phyloP scores from a whole-genome alignment of 2,113 vertebrate genomes.

The Erythrolamprus reginae region DNA sequence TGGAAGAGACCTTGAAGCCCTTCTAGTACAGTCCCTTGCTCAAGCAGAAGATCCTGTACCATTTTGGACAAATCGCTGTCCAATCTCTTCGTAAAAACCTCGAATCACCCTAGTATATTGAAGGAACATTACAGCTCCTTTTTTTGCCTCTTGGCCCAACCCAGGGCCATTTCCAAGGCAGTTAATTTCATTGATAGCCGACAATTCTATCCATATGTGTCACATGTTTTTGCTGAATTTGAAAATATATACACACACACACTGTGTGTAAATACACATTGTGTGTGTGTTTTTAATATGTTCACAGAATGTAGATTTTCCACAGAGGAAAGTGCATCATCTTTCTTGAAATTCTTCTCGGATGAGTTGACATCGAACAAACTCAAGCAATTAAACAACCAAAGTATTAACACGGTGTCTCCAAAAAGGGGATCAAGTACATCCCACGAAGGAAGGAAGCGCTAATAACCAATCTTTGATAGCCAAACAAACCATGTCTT shows the following conservation, averaged over 20 bases:
- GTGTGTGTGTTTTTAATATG: too few species aligned
- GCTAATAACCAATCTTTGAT: constrained; percentile 48
- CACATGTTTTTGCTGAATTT: too few species aligned
- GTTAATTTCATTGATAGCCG: too few species aligned
- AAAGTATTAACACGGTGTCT: constrained; percentile 24
- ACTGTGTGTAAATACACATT: too few species aligned
- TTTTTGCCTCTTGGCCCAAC: too few species aligned
- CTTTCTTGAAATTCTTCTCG: not conserved
- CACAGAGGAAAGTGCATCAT: not conserved
- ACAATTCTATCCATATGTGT: too few species aligned
- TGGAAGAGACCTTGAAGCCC: not conserved
- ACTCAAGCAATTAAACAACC: not conserved
- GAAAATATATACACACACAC: too few species aligned
- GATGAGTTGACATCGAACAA: not conserved
- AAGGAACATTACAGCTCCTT: too few species aligned
- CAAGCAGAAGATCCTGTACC: not conserved
- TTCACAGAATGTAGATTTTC: not conserved
- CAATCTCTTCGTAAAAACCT: too few species aligned
- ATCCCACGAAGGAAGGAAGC: constrained; percentile 35
- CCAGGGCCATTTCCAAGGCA: too few species aligned
- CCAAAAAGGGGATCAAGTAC: constrained; percentile 42
- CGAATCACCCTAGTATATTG: too few species aligned
- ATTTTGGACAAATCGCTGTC: not conserved
- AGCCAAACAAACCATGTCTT: constrained; percentile 50
- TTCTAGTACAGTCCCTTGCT: not conserved